Evolutionary conservation across 1,140 invertebrate species (phyloP).

Genomic region (silkworm (Bombyx mori)): ASM3026992v2 NC_085132.1:6125001-6125500

Average conservation of each 20-base stretch:
- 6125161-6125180: no score
- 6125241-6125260: constrained; percentile 6
- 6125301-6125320: constrained; percentile 69
- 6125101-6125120: no score
- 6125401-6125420: constrained; percentile 40
- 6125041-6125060: no score
- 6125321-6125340: constrained; percentile 46
- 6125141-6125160: no score
- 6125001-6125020: no score
- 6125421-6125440: constrained; percentile 59
- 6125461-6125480: constrained; percentile 50
- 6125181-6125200: no score
- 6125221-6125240: neutral
- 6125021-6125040: no score
- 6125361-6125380: constrained; percentile 38
- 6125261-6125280: constrained; percentile 33
- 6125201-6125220: no score
- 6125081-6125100: no score
- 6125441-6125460: constrained; percentile 44
- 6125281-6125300: constrained; percentile 70
- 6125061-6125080: no score
- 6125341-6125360: constrained; percentile 50
- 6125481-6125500: constrained; percentile 41
- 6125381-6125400: constrained; percentile 39
- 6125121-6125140: no score